phyloP scores from a whole-genome alignment of 2,113 vertebrate species.

The Aleadryas rufinucha region DNA sequence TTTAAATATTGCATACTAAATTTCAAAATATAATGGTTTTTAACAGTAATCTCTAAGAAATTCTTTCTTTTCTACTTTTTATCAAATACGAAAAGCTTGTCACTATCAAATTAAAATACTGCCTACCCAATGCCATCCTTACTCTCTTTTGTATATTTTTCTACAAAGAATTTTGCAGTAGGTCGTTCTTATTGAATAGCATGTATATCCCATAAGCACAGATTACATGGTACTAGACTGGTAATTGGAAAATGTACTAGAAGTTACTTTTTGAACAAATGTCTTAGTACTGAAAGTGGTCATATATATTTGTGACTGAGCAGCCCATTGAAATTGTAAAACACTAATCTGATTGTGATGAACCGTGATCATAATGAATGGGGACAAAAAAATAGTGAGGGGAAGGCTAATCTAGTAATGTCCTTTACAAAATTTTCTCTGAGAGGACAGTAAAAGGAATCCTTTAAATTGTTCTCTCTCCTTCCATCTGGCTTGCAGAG shows the following conservation, averaged over 20 bases:
- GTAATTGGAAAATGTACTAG: not conserved
- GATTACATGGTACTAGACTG: accelerated
- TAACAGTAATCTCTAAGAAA: not conserved
- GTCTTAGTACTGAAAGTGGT: not conserved
- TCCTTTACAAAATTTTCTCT: not conserved
- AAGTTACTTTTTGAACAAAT: not conserved
- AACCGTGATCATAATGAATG: not conserved
- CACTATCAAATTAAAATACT: not conserved
- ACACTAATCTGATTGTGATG: not conserved
- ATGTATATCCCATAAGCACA: not conserved
- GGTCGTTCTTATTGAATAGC: not conserved
- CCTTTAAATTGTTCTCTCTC: not conserved
- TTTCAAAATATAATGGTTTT: not conserved
- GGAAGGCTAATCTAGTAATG: not conserved
- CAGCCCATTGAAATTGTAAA: not conserved
- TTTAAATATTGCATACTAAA: not conserved
- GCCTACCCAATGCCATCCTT: not conserved
- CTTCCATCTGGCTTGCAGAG: constrained; percentile 5
- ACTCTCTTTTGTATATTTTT: not conserved
- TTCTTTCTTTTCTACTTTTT: not conserved
- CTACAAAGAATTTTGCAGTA: not conserved
- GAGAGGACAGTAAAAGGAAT: not conserved
- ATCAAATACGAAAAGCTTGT: not conserved
- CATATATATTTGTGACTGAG: not conserved
- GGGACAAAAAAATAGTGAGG: not conserved